phyloP scores from a whole-genome alignment of 2,888 invertebrate genomes.

The Hedychridium roseum region DNA sequence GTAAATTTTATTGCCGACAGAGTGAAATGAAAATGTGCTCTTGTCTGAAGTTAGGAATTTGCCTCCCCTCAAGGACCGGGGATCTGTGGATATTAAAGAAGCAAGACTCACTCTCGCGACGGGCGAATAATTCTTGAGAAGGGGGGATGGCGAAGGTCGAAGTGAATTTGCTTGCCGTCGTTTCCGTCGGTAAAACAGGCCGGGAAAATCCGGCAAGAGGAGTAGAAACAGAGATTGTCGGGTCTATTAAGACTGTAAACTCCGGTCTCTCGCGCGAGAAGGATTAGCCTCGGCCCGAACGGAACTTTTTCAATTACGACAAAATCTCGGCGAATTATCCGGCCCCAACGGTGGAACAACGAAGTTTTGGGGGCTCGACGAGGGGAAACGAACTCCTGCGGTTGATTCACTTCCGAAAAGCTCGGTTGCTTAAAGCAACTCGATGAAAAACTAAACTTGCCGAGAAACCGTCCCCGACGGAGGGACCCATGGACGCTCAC shows the following conservation, averaged over 20 bases:
- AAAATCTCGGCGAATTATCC: slow-evolving; percentile 21
- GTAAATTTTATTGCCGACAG: no score
- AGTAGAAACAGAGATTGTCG: neutral
- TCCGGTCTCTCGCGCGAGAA: slow-evolving; percentile 12
- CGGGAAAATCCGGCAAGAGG: neutral
- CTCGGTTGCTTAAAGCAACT: neutral
- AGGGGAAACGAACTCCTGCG: neutral
- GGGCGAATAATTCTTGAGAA: no score
- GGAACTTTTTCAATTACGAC: slow-evolving; percentile 28
- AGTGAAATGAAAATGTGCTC: no score
- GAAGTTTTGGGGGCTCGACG: neutral
- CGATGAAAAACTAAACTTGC: neutral
- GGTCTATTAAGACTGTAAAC: neutral
- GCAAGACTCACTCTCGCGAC: slow-evolving; percentile 7
- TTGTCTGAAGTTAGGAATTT: no score
- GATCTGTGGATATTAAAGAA: no score
- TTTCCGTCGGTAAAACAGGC: no score
- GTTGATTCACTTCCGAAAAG: neutral
- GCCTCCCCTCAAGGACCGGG: no score
- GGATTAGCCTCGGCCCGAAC: slow-evolving; percentile 16
- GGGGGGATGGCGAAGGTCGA: no score
- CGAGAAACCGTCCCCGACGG: neutral
- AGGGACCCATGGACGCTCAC: slow-evolving; percentile 3
- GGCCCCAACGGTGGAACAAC: no score
- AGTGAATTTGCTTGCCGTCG: no score